These are phyloP conservation scores for Linnaemya vulpina DNA, from an alignment of 2,888 invertebrate genomes.

Conservation along the genomic window DNA sequence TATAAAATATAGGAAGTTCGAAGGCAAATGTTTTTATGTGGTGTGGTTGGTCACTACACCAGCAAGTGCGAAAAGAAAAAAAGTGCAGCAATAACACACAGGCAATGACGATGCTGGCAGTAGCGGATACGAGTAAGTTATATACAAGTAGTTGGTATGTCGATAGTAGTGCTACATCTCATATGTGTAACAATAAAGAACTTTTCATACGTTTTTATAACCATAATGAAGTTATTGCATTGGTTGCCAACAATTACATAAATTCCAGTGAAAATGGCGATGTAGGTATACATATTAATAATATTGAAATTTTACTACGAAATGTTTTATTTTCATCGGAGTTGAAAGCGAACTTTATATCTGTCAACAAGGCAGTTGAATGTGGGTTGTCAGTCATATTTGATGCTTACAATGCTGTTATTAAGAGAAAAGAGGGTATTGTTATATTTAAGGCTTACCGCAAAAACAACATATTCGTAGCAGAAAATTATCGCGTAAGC, in stretches of 20 bases:
- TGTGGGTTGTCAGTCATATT: constrained; percentile 8
- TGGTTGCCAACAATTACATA: constrained; percentile 21
- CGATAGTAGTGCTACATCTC: constrained; percentile 21
- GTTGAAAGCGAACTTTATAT: not conserved
- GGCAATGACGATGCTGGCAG: too few species aligned
- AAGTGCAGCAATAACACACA: too few species aligned
- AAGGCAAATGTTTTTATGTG: too few species aligned
- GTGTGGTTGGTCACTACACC: too few species aligned
- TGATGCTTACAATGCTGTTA: not conserved
- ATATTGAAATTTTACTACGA: constrained; percentile 30
- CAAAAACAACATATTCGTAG: constrained; percentile 16
- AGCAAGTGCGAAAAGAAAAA: too few species aligned
- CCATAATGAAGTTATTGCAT: constrained; percentile 29
- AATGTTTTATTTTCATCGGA: constrained; percentile 21
- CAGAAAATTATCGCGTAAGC: not conserved
- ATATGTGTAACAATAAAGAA: too few species aligned
- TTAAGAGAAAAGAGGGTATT: not conserved
- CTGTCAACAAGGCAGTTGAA: too few species aligned
- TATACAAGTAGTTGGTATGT: constrained; percentile 6
- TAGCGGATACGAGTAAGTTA: too few species aligned
- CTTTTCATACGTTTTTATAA: too few species aligned
- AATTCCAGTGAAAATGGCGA: constrained; percentile 30
- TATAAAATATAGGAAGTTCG: too few species aligned
- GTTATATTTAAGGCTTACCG: constrained; percentile 7
- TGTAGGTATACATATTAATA: constrained; percentile 5